Evolutionary conservation across 2,888 invertebrate species (phyloP).

Genomic region (Salticus scenicus): DNA sequence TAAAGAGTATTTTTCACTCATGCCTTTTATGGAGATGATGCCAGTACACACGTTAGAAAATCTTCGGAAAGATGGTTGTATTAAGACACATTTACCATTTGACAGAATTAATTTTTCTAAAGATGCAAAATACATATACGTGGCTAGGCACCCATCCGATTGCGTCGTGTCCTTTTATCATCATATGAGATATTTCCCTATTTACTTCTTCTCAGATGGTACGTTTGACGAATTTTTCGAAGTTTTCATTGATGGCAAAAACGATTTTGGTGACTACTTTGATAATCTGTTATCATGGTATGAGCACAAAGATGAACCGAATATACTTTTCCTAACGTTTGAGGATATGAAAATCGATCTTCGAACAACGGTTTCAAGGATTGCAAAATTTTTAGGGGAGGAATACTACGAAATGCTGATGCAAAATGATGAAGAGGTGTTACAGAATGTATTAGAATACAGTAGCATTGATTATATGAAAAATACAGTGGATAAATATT

Average conservation of each 20-base stretch:
- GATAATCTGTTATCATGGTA: slow-evolving; percentile 66
- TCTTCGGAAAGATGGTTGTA: slow-evolving; percentile 40
- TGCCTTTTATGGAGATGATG: slow-evolving; percentile 51
- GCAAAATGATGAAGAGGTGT: slow-evolving; percentile 17
- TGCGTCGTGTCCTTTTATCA: slow-evolving; percentile 76
- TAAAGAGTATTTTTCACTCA: slow-evolving; percentile 30
- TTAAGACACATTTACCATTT: slow-evolving; percentile 74
- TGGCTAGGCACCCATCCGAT: slow-evolving; percentile 77
- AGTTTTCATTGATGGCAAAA: slow-evolving; percentile 75
- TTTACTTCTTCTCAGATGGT: slow-evolving; percentile 37
- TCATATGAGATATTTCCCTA: slow-evolving; percentile 71
- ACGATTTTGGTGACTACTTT: slow-evolving; percentile 71
- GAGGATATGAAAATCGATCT: slow-evolving; percentile 75
- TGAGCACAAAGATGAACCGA: slow-evolving; percentile 72
- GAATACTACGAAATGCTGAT: slow-evolving; percentile 23
- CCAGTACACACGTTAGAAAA: neutral
- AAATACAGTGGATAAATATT: slow-evolving; percentile 6
- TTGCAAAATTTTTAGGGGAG: slow-evolving; percentile 71
- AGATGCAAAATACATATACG: slow-evolving; percentile 74
- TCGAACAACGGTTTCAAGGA: slow-evolving; percentile 59
- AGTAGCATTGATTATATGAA: slow-evolving; percentile 65
- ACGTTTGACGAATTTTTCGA: slow-evolving; percentile 75
- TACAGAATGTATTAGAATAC: slow-evolving; percentile 34
- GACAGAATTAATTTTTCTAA: slow-evolving; percentile 60
- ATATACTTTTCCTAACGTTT: slow-evolving; percentile 75